Conservation (phyloP, 1,140 invertebrate genomes). For the Formica selysi region DNA sequence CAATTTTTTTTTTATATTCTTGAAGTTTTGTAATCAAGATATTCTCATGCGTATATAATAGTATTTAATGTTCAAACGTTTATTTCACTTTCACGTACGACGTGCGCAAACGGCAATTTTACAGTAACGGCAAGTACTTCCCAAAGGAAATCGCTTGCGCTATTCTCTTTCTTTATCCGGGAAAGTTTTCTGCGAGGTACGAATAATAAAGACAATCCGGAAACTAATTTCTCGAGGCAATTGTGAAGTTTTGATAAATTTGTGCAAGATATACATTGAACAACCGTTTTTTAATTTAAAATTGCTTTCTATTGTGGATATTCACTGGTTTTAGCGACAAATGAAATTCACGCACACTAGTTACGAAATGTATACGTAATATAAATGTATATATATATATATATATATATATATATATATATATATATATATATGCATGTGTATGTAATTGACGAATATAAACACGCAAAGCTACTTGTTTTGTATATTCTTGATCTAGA, state of each 20-base stretch:
- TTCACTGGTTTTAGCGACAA: not conserved
- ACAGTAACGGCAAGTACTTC: conserved; percentile 23
- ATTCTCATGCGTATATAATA: too few relatives aligned
- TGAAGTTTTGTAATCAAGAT: not conserved
- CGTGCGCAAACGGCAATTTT: conserved; percentile 11
- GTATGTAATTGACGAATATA: not conserved
- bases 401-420: not conserved
- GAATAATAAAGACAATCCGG: conserved; percentile 19
- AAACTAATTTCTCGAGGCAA: too few relatives aligned
- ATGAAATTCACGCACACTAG: not conserved
- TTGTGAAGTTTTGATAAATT: too few relatives aligned
- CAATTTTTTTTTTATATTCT: not conserved
- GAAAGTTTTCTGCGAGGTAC: not conserved
- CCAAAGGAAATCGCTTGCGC: conserved; percentile 24
- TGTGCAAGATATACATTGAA: too few relatives aligned
- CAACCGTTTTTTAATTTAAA: too few relatives aligned
- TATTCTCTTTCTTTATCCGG: not conserved
- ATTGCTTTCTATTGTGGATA: not conserved
- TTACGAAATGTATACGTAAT: not conserved
- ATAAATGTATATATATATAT: not conserved
- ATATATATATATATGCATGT: not conserved
- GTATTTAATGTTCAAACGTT: not conserved
- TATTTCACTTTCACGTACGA: not conserved
- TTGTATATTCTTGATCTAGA: not conserved
- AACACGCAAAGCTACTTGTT: not conserved